Evolutionary conservation across 2,797 vertebrate genomes (phyloP), one percentile per base, ranked within the genome.

Genomic region (Rachycentron canadum): DNA sequence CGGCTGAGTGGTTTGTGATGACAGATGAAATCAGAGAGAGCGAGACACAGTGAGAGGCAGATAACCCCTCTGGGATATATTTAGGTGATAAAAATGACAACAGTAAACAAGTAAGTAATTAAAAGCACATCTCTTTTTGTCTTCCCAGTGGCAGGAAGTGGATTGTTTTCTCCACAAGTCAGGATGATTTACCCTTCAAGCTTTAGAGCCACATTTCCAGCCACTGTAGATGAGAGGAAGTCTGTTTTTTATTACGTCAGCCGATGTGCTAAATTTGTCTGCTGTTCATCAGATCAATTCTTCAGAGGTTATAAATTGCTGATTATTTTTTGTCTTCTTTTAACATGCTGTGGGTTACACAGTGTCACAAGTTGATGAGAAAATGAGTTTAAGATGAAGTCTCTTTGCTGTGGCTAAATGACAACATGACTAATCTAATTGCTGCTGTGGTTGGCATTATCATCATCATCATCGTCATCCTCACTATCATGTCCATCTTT

Each of bases 51-150:
- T 69, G 62, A 52, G 59, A 56, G 52, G 62, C 49, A 62, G 53
- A 85, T 62, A 73, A 79, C 32, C 75, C 85, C 73, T 57, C 7
- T 7, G 79, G 87, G 89, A 89, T 83, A 75, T 73, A 85, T 91
- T 91, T 81, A 79, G 74, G 86, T 86, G 91, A 92, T 88, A 81
- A 67, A 90, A 87, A 91, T 79, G 91, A 93, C 90, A 90, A 85
- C 90, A 84, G 85, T 88, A 94, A 92, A 92, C 85, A 89, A 84
- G 86, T 71, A 79, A 81, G 86, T 92, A 91, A 94, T 94, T 94
- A 94, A 94, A 93, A 91, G 91, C 84, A 76, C 55, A 53, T 91
- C 84, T 88, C 79, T 81, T 89, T 90, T 82, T 74, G 78, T 82
- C 62, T 86, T 85, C 81, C 86, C 57, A 55, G 83, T 83, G 88